A percentile compares a stretch with the other conserved stretches of the same genome.
Evolutionary conservation across 2,113 vertebrate species (phyloP).

Genomic region (Garra rufa): DNA sequence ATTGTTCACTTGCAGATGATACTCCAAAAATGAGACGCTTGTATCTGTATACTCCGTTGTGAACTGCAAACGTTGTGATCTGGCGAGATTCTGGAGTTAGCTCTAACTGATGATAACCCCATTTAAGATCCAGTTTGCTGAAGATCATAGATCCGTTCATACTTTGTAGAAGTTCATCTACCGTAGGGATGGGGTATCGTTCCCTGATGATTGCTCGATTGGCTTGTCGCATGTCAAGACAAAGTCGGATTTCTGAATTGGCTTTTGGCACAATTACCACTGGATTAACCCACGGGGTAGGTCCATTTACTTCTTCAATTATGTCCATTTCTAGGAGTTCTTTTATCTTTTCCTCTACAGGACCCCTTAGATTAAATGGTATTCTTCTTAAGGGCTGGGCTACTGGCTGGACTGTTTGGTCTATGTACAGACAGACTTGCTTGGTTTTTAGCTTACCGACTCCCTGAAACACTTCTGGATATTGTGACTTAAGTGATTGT

Average conservation of each 20-base stretch:
- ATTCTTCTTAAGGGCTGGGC: slow-evolving; percentile 30
- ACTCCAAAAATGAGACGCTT: slow-evolving; percentile 57
- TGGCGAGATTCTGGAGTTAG: slow-evolving; percentile 37
- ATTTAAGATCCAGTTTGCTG: slow-evolving; percentile 56
- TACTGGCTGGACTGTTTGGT: slow-evolving; percentile 34
- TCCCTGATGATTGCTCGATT: slow-evolving; percentile 48
- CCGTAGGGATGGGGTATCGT: slow-evolving; percentile 48
- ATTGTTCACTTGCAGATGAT: slow-evolving; percentile 52
- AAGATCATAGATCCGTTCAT: slow-evolving; percentile 49
- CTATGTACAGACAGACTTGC: slow-evolving; percentile 38
- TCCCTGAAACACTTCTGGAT: slow-evolving; percentile 37
- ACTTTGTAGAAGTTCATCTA: slow-evolving; percentile 49
- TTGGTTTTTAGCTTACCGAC: slow-evolving; percentile 46
- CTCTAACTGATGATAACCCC: slow-evolving; percentile 57
- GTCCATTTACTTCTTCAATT: slow-evolving; percentile 40
- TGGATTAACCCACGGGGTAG: slow-evolving; percentile 50
- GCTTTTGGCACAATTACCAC: slow-evolving; percentile 52
- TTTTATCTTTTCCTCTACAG: slow-evolving; percentile 37
- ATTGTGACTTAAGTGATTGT: slow-evolving; percentile 1
- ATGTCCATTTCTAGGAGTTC: slow-evolving; percentile 51
- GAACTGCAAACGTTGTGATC: slow-evolving; percentile 55
- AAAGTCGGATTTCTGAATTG: slow-evolving; percentile 41
- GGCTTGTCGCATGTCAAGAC: slow-evolving; percentile 46
- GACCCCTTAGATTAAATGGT: slow-evolving; percentile 23
- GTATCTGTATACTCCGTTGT: slow-evolving; percentile 47